phyloP scores from a whole-genome alignment of 2,888 invertebrate genomes.

The Caenorhabditis plicata region DNA sequence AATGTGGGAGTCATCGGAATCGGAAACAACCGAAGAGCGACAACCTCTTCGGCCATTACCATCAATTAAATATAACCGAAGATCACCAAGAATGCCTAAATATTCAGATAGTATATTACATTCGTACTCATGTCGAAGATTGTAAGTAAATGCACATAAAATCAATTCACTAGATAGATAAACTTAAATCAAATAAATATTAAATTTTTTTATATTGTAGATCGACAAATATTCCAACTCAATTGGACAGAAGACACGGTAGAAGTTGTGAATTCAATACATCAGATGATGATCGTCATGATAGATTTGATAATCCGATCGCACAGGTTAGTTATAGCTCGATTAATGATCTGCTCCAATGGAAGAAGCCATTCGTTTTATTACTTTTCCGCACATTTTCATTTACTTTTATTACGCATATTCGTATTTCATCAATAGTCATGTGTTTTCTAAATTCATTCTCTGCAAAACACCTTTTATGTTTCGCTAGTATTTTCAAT shows the following conservation, averaged over 20 bases:
- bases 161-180: no score
- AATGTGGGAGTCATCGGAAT: slow-evolving; percentile 22
- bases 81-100: slow-evolving; percentile 31
- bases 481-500: no score
- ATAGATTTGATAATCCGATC: slow-evolving; percentile 52
- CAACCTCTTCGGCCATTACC: slow-evolving; percentile 19
- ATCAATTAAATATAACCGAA: not conserved
- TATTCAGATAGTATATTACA: slow-evolving; percentile 30
- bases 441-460: no score
- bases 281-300: slow-evolving; percentile 31
- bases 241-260: slow-evolving; percentile 49
- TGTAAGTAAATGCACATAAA: no score
- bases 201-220: slow-evolving; percentile 18
- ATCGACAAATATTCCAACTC: slow-evolving; percentile 36
- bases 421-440: no score
- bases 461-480: no score
- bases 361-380: no score
- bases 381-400: no score
- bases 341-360: no score
- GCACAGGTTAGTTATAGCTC: slow-evolving; percentile 39
- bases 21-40: slow-evolving; percentile 17
- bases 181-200: not conserved
- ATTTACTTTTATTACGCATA: no score
- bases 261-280: slow-evolving; percentile 53
- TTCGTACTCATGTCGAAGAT: slow-evolving; percentile 24